phyloP scores from a whole-genome alignment of 2,888 invertebrate species.

The Cryptocheilus praepositus region DNA sequence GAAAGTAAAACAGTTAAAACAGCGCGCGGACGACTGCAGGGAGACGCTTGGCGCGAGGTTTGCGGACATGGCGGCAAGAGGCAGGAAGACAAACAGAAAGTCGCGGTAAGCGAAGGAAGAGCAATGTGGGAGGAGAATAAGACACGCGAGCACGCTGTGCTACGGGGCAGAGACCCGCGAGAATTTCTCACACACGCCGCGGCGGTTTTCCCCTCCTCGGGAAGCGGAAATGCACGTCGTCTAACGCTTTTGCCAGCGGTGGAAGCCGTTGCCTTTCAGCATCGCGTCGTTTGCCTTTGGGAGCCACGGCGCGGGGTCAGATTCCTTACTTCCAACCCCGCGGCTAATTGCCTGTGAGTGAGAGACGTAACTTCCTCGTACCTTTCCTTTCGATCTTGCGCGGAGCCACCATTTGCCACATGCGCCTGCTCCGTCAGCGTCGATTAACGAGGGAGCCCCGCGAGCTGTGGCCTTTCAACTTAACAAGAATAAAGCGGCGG shows the following conservation, averaged over 20 bases:
- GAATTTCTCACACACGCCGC: slow-evolving; percentile 41
- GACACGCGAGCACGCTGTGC: neutral
- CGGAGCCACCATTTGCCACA: too few relatives aligned
- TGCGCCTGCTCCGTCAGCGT: too few relatives aligned
- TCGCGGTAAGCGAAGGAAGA: neutral
- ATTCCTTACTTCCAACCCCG: slow-evolving; percentile 31
- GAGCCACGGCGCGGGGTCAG: slow-evolving; percentile 22
- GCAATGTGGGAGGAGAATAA: neutral
- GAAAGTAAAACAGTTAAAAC: too few relatives aligned
- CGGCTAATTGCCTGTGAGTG: slow-evolving; percentile 34
- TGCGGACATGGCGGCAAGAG: too few relatives aligned
- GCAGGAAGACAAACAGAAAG: too few relatives aligned
- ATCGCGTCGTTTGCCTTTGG: neutral
- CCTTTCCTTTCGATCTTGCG: slow-evolving; percentile 23
- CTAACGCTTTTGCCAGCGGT: slow-evolving; percentile 12
- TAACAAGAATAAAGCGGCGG: too few relatives aligned
- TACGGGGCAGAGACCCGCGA: neutral
- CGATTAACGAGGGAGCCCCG: too few relatives aligned
- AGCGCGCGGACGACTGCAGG: too few relatives aligned
- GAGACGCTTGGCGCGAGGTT: too few relatives aligned
- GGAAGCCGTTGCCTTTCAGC: slow-evolving; percentile 18
- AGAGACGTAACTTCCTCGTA: slow-evolving; percentile 30
- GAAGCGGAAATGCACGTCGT: slow-evolving; percentile 41
- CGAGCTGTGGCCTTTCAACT: too few relatives aligned
- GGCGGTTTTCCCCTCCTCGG: slow-evolving; percentile 7